phyloP scores from a whole-genome alignment of 2,888 invertebrate genomes.

The Antitype chi region DNA sequence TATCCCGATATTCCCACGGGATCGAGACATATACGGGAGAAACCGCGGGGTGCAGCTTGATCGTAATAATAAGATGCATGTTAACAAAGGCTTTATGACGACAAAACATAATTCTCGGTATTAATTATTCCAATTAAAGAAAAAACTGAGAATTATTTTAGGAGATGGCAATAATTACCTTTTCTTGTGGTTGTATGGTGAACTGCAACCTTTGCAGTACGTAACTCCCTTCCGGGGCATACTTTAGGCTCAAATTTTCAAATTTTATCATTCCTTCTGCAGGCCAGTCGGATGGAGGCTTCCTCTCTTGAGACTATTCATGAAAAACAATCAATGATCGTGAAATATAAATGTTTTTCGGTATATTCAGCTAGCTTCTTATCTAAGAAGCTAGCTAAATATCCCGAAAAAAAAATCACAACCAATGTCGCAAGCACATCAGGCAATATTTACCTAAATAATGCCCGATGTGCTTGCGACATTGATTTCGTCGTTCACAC shows the following conservation, averaged over 20 bases:
- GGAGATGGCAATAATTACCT: constrained; percentile 72
- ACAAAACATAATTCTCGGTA: no score
- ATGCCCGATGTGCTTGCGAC: background rate
- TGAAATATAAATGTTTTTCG: background rate
- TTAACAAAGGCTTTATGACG: background rate
- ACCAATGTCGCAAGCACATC: no score
- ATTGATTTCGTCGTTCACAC: background rate
- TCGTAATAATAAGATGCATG: background rate
- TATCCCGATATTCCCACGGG: no score
- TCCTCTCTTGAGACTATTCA: constrained; percentile 74
- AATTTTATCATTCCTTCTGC: constrained; percentile 88
- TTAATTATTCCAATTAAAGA: background rate
- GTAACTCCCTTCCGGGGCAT: constrained; percentile 86
- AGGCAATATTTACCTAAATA: no score
- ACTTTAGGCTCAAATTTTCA: constrained; percentile 87
- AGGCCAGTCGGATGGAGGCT: constrained; percentile 89
- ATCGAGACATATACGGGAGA: no score
- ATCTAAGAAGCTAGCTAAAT: no score
- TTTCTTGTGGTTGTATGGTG: constrained; percentile 87
- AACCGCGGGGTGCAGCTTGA: background rate
- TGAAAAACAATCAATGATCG: background rate
- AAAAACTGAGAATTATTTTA: background rate
- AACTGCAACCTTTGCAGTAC: constrained; percentile 90
- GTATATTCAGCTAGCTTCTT: background rate
- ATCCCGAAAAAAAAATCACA: no score